Percentiles rank a stretch among this genome's conserved stretches.
Conservation (phyloP, 2,113 vertebrate species). For the Misgurnus anguillicaudatus region DNA sequence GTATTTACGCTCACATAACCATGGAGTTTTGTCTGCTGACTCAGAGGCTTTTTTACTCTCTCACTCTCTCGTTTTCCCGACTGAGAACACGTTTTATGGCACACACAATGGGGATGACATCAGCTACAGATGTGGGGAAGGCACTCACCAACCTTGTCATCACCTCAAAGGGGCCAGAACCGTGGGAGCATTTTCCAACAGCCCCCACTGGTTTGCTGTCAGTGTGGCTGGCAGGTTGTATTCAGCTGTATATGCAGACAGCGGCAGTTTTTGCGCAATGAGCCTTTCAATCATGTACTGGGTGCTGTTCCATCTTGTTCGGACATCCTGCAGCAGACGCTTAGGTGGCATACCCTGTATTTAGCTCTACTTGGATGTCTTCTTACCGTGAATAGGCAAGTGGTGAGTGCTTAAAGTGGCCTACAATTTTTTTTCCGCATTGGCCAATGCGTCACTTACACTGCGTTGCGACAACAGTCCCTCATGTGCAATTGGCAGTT, state of each 20-base stretch:
- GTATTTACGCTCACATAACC: too few relatives aligned
- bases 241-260: background rate
- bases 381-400: background rate
- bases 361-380: conserved; percentile 19
- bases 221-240: background rate
- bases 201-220: conserved; percentile 19
- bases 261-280: background rate
- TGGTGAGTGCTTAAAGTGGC: background rate
- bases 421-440: background rate
- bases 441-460: background rate
- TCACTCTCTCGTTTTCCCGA: background rate
- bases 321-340: conserved; percentile 15
- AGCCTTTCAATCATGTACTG: background rate
- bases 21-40: too few relatives aligned
- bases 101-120: background rate
- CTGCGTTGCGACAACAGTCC: background rate
- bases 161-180: background rate
- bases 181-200: background rate
- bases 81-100: background rate
- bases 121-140: background rate
- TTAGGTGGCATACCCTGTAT: conserved; percentile 14
- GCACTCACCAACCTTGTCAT: background rate
- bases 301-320: background rate
- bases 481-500: background rate
- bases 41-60: too few relatives aligned